Conservation (phyloP, 2,888 invertebrate species). For the Leptopterna dolabrata region DNA sequence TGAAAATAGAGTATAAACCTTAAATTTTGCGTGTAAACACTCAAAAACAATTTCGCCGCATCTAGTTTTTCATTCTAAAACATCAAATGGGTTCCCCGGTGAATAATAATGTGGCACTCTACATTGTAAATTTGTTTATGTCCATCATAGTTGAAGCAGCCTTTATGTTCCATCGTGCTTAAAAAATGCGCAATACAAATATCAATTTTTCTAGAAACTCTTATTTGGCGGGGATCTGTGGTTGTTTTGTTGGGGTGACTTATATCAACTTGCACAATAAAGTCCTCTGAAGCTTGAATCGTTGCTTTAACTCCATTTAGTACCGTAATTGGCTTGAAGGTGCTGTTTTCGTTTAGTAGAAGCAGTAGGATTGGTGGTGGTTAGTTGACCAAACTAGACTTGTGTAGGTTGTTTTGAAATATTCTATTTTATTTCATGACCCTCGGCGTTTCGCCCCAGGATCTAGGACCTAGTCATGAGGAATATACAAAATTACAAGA, state of each 20-base stretch:
- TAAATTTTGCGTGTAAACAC: slow-evolving; percentile 14
- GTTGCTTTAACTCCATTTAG: too few species aligned
- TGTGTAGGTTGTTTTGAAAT: too few species aligned
- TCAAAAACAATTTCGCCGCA: background rate
- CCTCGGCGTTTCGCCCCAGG: too few species aligned
- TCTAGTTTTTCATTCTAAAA: background rate
- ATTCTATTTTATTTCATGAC: too few species aligned
- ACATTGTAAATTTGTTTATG: background rate
- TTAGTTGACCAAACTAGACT: too few species aligned
- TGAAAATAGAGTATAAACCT: background rate
- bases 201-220: too few species aligned
- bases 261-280: background rate
- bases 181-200: background rate
- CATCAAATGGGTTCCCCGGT: background rate
- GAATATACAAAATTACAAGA: too few species aligned
- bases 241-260: background rate
- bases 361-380: too few species aligned
- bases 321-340: too few species aligned
- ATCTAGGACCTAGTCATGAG: too few species aligned
- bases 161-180: background rate
- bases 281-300: too few species aligned
- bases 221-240: background rate
- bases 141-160: background rate
- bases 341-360: too few species aligned
- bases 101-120: background rate